Evolutionary conservation across 2,797 vertebrate genomes (phyloP).

Genomic region (Orestias chungarensis): DNA sequence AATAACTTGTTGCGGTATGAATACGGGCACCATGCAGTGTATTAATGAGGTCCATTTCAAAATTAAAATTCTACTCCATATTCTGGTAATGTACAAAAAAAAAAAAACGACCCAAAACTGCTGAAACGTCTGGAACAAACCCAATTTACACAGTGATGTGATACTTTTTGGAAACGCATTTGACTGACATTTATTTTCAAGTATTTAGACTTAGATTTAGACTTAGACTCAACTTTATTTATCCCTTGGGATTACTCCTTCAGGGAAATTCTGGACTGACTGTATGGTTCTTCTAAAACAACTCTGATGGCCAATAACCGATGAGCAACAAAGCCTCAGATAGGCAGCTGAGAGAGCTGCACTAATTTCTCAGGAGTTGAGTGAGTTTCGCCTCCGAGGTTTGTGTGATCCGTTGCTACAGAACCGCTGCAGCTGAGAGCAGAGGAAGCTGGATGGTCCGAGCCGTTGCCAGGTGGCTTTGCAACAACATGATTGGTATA

Average conservation of each 20-base stretch:
- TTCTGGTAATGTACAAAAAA: neutral
- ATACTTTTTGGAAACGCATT: neutral
- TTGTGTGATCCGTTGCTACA: slow-evolving; percentile 25
- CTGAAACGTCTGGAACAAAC: neutral
- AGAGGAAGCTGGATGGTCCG: slow-evolving; percentile 8
- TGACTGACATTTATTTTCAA: neutral
- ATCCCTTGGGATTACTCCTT: no score
- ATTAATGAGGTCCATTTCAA: neutral
- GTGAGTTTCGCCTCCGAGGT: neutral
- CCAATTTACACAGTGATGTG: neutral
- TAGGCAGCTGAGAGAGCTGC: no score
- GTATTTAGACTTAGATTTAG: no score
- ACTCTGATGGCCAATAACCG: neutral
- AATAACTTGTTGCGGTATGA: neutral
- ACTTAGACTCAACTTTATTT: no score
- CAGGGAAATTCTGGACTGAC: no score
- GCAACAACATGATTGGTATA: slow-evolving; percentile 12
- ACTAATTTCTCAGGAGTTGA: no score
- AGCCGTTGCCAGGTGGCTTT: slow-evolving; percentile 36
- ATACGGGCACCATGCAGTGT: neutral
- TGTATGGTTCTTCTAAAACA: neutral
- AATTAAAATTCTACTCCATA: neutral
- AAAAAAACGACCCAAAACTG: neutral
- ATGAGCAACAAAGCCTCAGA: neutral
- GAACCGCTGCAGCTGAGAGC: slow-evolving; percentile 7